Conservation (phyloP, 2,113 vertebrate species). For the Orycteropus afer region DNA sequence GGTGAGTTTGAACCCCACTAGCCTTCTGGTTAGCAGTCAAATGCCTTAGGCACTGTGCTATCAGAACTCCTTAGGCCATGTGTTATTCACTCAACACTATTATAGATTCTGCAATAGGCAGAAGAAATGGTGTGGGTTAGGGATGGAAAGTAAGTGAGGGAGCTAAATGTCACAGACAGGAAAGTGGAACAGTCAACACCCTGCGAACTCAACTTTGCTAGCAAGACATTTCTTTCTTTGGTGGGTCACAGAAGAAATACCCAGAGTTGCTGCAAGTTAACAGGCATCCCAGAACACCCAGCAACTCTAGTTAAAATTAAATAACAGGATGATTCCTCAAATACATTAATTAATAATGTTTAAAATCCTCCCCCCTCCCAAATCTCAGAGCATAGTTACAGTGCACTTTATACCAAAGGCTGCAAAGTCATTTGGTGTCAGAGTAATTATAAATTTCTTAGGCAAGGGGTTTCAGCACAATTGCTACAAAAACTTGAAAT, state of each 20-base stretch:
- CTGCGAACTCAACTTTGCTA: not conserved
- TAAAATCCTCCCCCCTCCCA: not conserved
- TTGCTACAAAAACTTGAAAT: conserved; percentile 8
- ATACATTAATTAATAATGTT: not conserved
- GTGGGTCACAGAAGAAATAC: not conserved
- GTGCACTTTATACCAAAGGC: not conserved
- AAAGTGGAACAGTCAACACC: not conserved
- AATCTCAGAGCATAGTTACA: not conserved
- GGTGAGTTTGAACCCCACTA: not conserved
- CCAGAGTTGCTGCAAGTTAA: not conserved
- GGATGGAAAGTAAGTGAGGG: not conserved
- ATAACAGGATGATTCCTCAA: not conserved
- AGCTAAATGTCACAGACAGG: not conserved
- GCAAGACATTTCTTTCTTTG: not conserved
- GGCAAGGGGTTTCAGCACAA: not conserved
- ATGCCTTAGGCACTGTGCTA: not conserved
- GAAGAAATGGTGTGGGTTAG: not conserved
- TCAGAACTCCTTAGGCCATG: not conserved
- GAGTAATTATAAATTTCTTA: conserved; percentile 60
- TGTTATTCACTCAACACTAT: not conserved
- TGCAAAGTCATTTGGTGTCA: conserved; percentile 13
- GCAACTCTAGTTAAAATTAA: not conserved
- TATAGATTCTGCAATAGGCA: not conserved
- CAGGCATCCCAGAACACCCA: not conserved
- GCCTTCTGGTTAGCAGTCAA: not conserved